These are phyloP conservation scores for Apocheima hispidaria DNA, from an alignment of 2,888 invertebrate genomes.

Conservation along the genomic window DNA sequence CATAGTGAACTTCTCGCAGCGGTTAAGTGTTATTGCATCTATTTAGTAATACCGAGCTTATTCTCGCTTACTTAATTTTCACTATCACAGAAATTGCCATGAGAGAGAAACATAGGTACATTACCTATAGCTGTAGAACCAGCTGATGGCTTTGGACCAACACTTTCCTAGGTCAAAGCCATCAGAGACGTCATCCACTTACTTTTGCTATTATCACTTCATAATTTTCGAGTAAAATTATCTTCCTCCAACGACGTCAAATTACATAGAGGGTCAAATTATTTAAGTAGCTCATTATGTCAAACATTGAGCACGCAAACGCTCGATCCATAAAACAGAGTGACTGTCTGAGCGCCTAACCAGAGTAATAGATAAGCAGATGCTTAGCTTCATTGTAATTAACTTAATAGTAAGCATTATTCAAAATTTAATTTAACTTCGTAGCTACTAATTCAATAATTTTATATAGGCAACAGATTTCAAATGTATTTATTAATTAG, in stretches of 20 bases:
- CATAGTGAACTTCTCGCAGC: constrained; percentile 3
- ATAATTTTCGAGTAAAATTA: constrained; percentile 16
- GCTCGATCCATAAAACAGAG: constrained; percentile 74
- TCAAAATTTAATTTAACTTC: too few relatives aligned
- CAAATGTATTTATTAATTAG: too few relatives aligned
- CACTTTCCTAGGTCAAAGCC: not conserved
- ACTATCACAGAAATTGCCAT: not conserved
- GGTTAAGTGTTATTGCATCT: not conserved
- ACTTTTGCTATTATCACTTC: not conserved
- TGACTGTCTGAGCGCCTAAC: constrained; percentile 53
- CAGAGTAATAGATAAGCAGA: not conserved
- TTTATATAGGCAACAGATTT: too few relatives aligned
- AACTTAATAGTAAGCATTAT: not conserved
- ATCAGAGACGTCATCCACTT: not conserved
- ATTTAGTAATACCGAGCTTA: not conserved
- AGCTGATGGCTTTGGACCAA: too few relatives aligned
- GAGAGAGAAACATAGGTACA: not conserved
- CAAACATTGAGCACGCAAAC: constrained; percentile 74
- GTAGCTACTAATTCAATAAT: too few relatives aligned
- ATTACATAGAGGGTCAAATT: constrained; percentile 34
- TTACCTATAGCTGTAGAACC: not conserved
- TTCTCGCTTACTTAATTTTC: not conserved
- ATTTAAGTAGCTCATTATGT: constrained; percentile 63
- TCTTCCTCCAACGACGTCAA: constrained; percentile 4
- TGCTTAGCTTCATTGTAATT: not conserved